These are phyloP conservation scores for Synergus umbraculus DNA, from an alignment of 2,888 invertebrate species.

Conservation along the genomic window DNA sequence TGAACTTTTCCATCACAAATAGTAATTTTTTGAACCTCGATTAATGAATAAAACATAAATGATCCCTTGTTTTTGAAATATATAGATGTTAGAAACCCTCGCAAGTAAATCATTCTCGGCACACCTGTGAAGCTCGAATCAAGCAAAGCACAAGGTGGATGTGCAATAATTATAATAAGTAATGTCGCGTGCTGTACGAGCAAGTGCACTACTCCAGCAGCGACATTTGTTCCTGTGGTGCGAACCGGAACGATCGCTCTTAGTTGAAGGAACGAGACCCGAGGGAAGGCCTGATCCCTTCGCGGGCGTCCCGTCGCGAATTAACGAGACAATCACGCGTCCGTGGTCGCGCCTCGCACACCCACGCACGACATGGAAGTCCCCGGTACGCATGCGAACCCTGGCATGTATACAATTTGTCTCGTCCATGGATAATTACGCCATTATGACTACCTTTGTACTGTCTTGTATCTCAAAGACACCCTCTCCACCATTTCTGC, in stretches of 20 bases:
- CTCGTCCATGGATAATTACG: conserved; percentile 74
- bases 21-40: too few relatives aligned
- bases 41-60: background rate
- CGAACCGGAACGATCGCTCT: conserved; percentile 47
- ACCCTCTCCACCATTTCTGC: conserved; percentile 13
- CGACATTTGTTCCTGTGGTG: conserved; percentile 38
- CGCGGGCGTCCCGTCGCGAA: conserved; percentile 62
- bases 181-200: conserved; percentile 40
- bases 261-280: conserved; percentile 44
- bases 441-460: conserved; percentile 67
- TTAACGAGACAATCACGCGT: conserved; percentile 67
- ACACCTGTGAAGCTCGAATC: conserved; percentile 32
- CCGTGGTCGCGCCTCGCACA: conserved; percentile 57
- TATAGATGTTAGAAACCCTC: background rate
- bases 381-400: conserved; percentile 55
- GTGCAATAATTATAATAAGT: conserved; percentile 38
- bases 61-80: background rate
- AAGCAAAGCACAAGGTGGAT: conserved; percentile 23
- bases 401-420: conserved; percentile 74
- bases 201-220: conserved; percentile 31
- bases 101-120: conserved; percentile 16
- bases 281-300: conserved; percentile 29
- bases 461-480: conserved; percentile 38
- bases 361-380: conserved; percentile 63
- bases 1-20: too few relatives aligned